These are phyloP conservation scores for Vipera latastei DNA, from an alignment of 2,797 vertebrate genomes.

Conservation along the genomic window DNA sequence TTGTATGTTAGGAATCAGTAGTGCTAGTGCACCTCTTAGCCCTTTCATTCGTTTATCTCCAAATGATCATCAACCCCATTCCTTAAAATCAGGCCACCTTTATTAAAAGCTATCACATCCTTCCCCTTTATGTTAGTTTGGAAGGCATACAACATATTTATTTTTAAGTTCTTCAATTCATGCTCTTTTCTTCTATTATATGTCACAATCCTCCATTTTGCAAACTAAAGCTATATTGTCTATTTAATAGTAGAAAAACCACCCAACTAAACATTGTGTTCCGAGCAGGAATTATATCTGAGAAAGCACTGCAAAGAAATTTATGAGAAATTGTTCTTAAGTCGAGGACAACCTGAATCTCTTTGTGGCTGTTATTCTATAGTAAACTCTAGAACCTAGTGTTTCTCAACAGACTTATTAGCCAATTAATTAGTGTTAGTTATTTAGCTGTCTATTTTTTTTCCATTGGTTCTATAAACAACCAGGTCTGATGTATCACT, in stretches of 20 bases:
- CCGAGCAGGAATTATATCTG: not conserved
- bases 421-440: not conserved
- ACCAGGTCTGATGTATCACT: not conserved
- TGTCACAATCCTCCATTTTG: not conserved
- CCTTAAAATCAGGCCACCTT: not conserved
- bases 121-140: not conserved
- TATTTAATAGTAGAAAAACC: not conserved
- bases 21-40: not conserved
- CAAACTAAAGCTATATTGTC: not conserved
- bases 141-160: not conserved
- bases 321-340: not conserved
- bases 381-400: not conserved
- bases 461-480: not conserved
- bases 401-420: not conserved
- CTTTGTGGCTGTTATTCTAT: not conserved
- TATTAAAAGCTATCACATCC: not conserved
- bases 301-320: not conserved
- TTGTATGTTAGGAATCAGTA: not conserved
- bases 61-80: not conserved
- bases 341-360: not conserved
- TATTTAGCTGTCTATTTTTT: not conserved
- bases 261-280: not conserved
- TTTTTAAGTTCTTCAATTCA: not conserved
- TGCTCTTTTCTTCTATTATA: not conserved
- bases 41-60: not conserved